phyloP scores from a whole-genome alignment of 2,797 vertebrate species.

The Peromyscus attwateri region DNA sequence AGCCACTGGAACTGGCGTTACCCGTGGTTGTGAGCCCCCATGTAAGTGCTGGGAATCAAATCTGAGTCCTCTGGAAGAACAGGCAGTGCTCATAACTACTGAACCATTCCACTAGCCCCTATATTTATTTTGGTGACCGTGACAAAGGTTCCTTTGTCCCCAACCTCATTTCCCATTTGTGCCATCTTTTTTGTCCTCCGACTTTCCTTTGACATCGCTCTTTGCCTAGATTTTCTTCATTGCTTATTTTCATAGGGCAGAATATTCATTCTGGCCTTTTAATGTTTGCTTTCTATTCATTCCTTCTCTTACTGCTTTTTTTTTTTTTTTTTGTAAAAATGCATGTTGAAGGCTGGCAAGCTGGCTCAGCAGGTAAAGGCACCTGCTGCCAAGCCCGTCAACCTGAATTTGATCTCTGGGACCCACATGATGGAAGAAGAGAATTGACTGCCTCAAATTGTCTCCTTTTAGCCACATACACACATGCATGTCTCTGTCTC shows the following conservation, averaged over 20 bases:
- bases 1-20: background rate
- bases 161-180: background rate
- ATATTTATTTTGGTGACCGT: background rate
- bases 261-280: background rate
- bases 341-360: background rate
- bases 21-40: background rate
- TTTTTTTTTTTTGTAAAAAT: background rate
- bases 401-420: background rate
- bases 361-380: background rate
- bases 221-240: conserved; percentile 37
- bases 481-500: background rate
- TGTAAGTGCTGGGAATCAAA: background rate
- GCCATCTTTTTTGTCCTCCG: background rate
- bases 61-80: background rate
- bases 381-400: background rate
- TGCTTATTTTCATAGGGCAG: conserved; percentile 45
- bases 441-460: background rate
- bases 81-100: background rate
- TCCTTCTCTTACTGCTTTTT: background rate
- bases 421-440: background rate
- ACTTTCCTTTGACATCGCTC: background rate
- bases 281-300: background rate
- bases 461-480: background rate
- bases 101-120: background rate
- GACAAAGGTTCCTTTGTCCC: background rate